phyloP scores from a whole-genome alignment of 2,888 invertebrate genomes.

The Andrena minutula region DNA sequence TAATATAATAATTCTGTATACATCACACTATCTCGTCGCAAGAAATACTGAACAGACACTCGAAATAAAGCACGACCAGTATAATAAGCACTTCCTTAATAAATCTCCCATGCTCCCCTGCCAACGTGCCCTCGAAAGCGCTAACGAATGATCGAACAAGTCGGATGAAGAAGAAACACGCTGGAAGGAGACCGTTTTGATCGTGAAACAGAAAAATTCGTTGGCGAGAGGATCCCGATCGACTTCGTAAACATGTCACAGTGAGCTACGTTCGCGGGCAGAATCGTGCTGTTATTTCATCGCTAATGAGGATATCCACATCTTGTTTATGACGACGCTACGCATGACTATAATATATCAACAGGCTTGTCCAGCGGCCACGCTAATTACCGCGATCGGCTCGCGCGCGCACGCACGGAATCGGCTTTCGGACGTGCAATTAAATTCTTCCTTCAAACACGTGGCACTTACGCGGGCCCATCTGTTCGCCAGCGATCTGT shows the following conservation, averaged over 20 bases:
- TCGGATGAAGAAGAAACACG: no score
- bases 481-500: constrained; percentile 10
- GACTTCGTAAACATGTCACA: constrained; percentile 42
- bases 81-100: no score
- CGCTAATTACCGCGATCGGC: constrained; percentile 38
- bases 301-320: constrained; percentile 52
- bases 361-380: neutral
- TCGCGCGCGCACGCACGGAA: constrained; percentile 12
- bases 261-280: constrained; percentile 10
- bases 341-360: constrained; percentile 21
- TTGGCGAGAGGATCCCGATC: neutral
- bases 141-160: no score
- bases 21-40: no score
- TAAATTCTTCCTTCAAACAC: constrained; percentile 30
- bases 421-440: constrained; percentile 15
- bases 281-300: constrained; percentile 47
- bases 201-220: neutral
- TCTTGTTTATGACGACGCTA: constrained; percentile 38
- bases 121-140: no score
- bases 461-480: constrained; percentile 20
- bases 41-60: no score
- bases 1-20: no score
- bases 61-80: no score
- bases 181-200: neutral
- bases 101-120: no score